These are phyloP conservation scores for Mustela lutreola DNA, from an alignment of 2,113 vertebrate genomes.

Conservation along the genomic window DNA sequence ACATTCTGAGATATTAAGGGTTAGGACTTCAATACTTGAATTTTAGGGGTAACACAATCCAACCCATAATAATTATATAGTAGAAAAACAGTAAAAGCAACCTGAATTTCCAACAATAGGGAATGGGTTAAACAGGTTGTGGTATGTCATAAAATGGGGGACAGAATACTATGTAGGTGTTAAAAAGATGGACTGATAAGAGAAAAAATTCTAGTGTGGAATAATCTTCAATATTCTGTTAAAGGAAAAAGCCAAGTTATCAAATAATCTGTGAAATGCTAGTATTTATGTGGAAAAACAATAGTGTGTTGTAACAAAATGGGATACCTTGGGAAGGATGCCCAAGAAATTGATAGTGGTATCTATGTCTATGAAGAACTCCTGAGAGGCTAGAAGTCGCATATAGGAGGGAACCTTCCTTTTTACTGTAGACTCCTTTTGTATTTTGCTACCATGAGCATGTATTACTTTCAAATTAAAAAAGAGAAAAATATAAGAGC, in stretches of 20 bases:
- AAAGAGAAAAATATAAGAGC: background rate
- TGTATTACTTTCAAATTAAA: conserved; percentile 6
- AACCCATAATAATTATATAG: background rate
- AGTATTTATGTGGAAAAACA: background rate
- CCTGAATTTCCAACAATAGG: background rate
- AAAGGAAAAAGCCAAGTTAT: background rate
- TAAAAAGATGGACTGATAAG: background rate
- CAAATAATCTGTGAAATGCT: background rate
- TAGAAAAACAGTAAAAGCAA: conserved; percentile 31
- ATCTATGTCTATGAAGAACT: background rate
- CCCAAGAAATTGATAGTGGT: background rate
- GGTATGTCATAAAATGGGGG: background rate
- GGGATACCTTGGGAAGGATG: background rate
- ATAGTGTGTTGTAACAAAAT: background rate
- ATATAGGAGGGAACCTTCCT: background rate
- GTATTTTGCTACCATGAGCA: background rate
- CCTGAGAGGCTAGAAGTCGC: background rate
- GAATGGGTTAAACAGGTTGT: background rate
- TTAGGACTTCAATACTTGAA: background rate
- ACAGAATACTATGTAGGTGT: background rate
- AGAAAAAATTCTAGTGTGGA: background rate
- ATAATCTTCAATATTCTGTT: background rate
- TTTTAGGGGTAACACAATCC: background rate
- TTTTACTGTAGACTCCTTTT: conserved; percentile 2
- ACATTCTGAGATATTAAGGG: background rate